Evolutionary conservation across 2,113 vertebrate species (phyloP).

Genomic region (Atrichornis clamosus): DNA sequence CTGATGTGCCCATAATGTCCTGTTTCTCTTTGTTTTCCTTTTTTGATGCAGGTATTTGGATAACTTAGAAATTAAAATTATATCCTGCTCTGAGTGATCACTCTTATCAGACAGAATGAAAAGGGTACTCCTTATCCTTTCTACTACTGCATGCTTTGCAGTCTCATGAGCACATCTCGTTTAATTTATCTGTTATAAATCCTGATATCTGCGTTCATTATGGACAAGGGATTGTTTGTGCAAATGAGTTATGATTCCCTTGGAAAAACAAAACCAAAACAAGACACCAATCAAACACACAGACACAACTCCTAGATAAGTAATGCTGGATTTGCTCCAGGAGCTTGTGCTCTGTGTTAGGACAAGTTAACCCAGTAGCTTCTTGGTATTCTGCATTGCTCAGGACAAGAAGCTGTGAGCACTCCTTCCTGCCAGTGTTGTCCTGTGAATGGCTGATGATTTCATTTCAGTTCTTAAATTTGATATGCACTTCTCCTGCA

Average conservation of each 20-base stretch:
- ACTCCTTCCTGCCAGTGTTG: not conserved
- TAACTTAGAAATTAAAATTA: slow-evolving; percentile 11
- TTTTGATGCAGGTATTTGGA: not conserved
- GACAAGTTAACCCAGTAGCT: slow-evolving; percentile 13
- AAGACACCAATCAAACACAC: not conserved
- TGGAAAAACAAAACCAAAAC: slow-evolving; percentile 1
- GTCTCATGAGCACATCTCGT: not conserved
- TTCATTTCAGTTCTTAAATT: not conserved
- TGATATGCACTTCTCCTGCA: not conserved
- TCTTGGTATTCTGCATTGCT: not conserved
- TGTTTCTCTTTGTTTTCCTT: not conserved
- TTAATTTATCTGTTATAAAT: slow-evolving; percentile 31
- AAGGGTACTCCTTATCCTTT: slow-evolving; percentile 11
- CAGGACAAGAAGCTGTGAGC: not conserved
- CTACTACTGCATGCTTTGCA: not conserved
- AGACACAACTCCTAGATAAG: not conserved
- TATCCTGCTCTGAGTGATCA: not conserved
- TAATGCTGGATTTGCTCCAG: not conserved
- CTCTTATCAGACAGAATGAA: not conserved
- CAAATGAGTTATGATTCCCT: slow-evolving; percentile 32
- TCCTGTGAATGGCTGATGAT: not conserved
- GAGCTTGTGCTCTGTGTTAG: not conserved
- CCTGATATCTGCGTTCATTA: not conserved
- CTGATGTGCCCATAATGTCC: not conserved
- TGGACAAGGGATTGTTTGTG: not conserved